Percentiles rank a stretch among this genome's conserved stretches.
Evolutionary conservation across 2,797 vertebrate species (phyloP).

Genomic region (Phylloscopus collybita): DNA sequence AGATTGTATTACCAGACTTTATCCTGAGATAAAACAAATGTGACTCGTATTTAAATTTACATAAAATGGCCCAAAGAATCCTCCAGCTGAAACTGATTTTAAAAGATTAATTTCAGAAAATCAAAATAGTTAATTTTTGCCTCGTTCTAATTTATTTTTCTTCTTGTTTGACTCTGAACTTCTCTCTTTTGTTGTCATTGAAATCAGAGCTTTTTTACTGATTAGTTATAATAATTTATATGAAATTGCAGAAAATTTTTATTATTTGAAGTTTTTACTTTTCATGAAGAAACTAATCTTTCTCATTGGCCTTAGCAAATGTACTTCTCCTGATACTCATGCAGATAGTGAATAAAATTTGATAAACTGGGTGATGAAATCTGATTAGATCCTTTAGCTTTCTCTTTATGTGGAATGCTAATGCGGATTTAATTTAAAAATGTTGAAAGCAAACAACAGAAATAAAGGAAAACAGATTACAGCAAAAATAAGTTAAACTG

Average conservation of each 20-base stretch:
- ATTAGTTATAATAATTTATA: background rate
- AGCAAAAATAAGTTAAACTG: background rate
- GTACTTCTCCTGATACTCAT: background rate
- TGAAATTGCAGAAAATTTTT: background rate
- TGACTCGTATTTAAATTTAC: background rate
- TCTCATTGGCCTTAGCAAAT: background rate
- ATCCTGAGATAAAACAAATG: background rate
- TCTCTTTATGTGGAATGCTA: slow-evolving; percentile 1
- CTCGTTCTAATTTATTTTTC: background rate
- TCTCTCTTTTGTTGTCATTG: background rate
- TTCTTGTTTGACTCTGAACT: background rate
- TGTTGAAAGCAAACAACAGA: background rate
- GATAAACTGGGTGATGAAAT: background rate
- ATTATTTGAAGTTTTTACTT: background rate
- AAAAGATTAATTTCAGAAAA: background rate
- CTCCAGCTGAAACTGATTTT: background rate
- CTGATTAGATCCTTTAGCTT: background rate
- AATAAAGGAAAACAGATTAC: background rate
- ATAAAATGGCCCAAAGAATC: background rate
- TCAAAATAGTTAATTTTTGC: background rate
- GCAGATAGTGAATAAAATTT: background rate
- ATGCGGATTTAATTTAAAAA: slow-evolving; percentile 9
- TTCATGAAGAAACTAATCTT: background rate
- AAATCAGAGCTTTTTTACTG: background rate
- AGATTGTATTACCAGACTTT: background rate